These are phyloP conservation scores for Patiria pectinifera DNA, from an alignment of 53 echinoderm and acorn worm species.

Conservation along the genomic window DNA sequence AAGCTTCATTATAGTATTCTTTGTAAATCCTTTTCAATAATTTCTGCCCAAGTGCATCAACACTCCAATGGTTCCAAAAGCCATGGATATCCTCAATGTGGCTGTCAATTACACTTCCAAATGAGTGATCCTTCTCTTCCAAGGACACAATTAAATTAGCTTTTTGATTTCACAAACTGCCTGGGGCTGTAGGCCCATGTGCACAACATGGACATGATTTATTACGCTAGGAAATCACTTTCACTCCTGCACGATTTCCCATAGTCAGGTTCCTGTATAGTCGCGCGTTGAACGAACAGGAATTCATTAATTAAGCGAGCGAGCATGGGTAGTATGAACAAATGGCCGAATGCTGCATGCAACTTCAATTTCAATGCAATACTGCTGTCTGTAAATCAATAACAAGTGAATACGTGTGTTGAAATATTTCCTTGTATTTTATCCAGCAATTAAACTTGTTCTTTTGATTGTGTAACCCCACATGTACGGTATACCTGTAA, in stretches of 20 bases:
- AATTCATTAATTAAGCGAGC: neutral
- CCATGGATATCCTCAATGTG: neutral
- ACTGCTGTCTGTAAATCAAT: too few relatives aligned
- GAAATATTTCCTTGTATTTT: too few relatives aligned
- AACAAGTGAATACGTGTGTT: too few relatives aligned
- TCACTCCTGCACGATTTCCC: neutral
- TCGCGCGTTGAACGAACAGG: neutral
- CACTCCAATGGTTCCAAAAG: neutral
- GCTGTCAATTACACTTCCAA: neutral
- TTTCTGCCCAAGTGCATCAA: neutral
- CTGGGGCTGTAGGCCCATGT: neutral
- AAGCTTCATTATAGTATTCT: neutral
- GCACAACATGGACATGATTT: neutral
- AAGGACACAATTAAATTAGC: slow-evolving; percentile 3
- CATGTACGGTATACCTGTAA: too few relatives aligned
- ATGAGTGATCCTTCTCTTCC: neutral
- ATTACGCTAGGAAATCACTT: slow-evolving; percentile 5
- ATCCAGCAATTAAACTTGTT: too few relatives aligned
- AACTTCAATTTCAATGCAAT: neutral
- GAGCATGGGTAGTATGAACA: too few relatives aligned
- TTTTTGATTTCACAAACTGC: slow-evolving; percentile 16
- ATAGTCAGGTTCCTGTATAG: neutral
- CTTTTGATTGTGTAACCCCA: too few relatives aligned
- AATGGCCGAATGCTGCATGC: neutral
- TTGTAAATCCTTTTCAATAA: neutral